Evolutionary conservation across 1,140 invertebrate genomes (phyloP).

Genomic region (Octopus sinensis): DNA sequence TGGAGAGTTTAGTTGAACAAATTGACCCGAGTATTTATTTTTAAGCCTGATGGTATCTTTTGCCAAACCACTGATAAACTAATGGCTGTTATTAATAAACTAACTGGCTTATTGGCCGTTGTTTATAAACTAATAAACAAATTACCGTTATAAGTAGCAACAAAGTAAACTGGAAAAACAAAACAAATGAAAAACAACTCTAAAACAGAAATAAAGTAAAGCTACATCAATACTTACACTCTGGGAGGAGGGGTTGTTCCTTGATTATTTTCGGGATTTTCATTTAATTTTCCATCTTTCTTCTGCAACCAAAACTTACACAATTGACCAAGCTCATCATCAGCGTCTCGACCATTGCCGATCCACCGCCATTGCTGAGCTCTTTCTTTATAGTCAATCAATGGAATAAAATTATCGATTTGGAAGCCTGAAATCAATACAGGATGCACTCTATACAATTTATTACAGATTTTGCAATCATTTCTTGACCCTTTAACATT

Average conservation of each 20-base stretch:
- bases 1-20: no score
- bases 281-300: slow-evolving; percentile 54
- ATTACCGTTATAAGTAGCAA: neutral
- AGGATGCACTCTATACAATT: no score
- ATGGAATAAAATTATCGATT: slow-evolving; percentile 82
- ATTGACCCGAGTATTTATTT: no score
- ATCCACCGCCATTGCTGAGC: slow-evolving; percentile 84
- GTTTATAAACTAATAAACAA: no score
- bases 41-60: no score
- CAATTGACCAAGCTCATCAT: slow-evolving; percentile 72
- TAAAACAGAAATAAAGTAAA: neutral
- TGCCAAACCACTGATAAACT: no score
- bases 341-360: slow-evolving; percentile 86
- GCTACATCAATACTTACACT: slow-evolving; percentile 45
- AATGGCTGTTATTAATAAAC: no score
- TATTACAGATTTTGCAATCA: no score
- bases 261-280: slow-evolving; percentile 45
- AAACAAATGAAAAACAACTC: neutral
- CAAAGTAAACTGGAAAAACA: neutral
- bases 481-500: neutral
- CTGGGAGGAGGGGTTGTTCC: slow-evolving; percentile 56
- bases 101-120: no score
- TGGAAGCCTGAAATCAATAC: neutral
- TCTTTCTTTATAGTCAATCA: slow-evolving; percentile 80
- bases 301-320: slow-evolving; percentile 75